A percentile compares a stretch with the other conserved stretches of the same genome.
These are phyloP conservation scores for Scotopteryx bipunctaria DNA, from an alignment of 2,888 invertebrate genomes.

Conservation along the genomic window DNA sequence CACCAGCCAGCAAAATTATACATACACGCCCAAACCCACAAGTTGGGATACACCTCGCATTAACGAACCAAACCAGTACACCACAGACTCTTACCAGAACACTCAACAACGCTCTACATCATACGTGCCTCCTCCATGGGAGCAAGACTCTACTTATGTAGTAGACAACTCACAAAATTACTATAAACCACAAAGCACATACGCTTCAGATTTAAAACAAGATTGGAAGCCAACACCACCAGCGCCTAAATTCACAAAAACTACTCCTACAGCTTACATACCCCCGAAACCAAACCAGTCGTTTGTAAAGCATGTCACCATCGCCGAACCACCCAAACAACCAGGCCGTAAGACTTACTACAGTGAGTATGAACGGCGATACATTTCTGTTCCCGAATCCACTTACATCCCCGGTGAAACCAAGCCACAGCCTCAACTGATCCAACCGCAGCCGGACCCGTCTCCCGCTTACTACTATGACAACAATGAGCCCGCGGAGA, in stretches of 20 bases:
- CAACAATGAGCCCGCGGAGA: constrained; percentile 67
- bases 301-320: constrained; percentile 64
- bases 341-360: constrained; percentile 77
- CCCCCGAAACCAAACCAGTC: constrained; percentile 79
- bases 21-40: constrained; percentile 63
- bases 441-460: constrained; percentile 72
- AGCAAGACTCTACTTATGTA: constrained; percentile 68
- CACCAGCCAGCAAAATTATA: constrained; percentile 8
- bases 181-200: constrained; percentile 56
- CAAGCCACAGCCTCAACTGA: constrained; percentile 66
- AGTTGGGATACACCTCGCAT: constrained; percentile 52
- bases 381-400: constrained; percentile 75
- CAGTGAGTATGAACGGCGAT: constrained; percentile 77
- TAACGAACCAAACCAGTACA: constrained; percentile 56
- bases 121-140: constrained; percentile 79
- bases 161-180: constrained; percentile 59
- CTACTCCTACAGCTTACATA: constrained; percentile 68
- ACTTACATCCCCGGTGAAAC: constrained; percentile 72
- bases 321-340: constrained; percentile 54
- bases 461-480: constrained; percentile 77
- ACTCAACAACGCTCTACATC: constrained; percentile 66
- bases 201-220: constrained; percentile 43
- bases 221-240: constrained; percentile 62
- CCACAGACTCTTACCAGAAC: constrained; percentile 62
- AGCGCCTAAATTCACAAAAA: constrained; percentile 61